These are phyloP conservation scores for Metopolophium dirhodum DNA, from an alignment of 1,140 invertebrate genomes.

Conservation along the genomic window DNA sequence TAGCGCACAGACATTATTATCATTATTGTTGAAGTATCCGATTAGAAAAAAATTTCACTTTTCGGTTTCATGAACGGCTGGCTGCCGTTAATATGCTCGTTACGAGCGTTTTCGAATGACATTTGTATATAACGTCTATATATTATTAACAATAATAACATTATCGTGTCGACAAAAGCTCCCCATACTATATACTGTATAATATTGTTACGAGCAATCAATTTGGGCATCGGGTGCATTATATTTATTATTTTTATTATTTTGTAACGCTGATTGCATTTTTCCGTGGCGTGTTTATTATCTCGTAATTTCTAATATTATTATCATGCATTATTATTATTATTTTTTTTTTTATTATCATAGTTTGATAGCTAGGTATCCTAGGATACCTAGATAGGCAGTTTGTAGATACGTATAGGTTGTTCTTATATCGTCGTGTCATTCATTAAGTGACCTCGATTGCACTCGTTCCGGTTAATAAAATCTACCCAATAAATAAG, in stretches of 20 bases:
- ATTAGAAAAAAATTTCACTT: constrained; percentile 17
- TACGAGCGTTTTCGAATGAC: background rate
- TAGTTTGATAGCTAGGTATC: background rate
- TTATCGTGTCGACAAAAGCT: background rate
- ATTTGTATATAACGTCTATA: background rate
- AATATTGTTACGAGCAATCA: background rate
- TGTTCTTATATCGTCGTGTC: background rate
- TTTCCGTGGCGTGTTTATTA: background rate
- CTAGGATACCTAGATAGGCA: no score
- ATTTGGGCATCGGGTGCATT: background rate
- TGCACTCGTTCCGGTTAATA: background rate
- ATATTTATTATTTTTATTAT: constrained; percentile 12
- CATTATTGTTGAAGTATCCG: background rate
- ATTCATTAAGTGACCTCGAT: background rate
- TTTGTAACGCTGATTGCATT: background rate
- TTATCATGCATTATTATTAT: background rate
- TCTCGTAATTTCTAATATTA: background rate
- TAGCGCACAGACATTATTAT: background rate
- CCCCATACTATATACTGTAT: background rate
- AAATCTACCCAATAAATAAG: background rate
- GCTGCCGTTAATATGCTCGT: background rate
- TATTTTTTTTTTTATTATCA: no score
- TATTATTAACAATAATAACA: background rate
- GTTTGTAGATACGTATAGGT: no score
- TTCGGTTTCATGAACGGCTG: background rate